These are phyloP conservation scores for Malurus splendens DNA, from an alignment of 2,797 vertebrate species.

Conservation along the genomic window DNA sequence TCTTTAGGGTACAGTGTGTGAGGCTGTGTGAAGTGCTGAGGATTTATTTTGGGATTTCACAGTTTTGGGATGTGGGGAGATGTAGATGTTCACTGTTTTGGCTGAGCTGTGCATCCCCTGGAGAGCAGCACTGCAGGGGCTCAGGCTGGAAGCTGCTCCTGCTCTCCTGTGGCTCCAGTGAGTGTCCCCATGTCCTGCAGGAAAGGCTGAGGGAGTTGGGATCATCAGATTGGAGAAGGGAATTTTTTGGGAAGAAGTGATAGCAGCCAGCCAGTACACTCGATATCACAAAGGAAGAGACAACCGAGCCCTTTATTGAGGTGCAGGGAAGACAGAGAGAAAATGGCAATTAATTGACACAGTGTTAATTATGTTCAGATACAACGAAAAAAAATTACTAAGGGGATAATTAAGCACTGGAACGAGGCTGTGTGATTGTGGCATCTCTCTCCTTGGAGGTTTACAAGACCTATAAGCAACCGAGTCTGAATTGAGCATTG, in stretches of 20 bases:
- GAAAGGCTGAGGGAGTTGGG: neutral
- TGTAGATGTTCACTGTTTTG: neutral
- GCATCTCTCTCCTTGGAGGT: neutral
- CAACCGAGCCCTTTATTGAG: neutral
- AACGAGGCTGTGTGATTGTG: neutral
- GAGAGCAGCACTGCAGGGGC: accelerated
- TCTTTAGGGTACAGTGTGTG: neutral
- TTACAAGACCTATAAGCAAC: neutral
- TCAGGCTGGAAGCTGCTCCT: neutral
- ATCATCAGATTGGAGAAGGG: neutral
- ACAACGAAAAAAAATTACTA: neutral
- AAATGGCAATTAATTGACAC: neutral
- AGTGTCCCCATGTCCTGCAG: neutral
- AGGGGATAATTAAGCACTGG: neutral
- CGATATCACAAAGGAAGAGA: neutral
- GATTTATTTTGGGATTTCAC: neutral
- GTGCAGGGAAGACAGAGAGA: neutral
- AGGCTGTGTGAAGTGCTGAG: neutral
- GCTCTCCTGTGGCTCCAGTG: neutral
- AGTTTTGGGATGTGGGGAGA: neutral
- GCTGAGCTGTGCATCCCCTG: neutral
- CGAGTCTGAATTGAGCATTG: neutral
- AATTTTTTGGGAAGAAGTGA: neutral
- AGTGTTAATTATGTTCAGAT: neutral
- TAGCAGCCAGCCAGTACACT: neutral